Evolutionary conservation across 2,888 invertebrate species (phyloP), one percentile per base, ranked within the genome.

Genomic region (Eilema griseolum): DNA sequence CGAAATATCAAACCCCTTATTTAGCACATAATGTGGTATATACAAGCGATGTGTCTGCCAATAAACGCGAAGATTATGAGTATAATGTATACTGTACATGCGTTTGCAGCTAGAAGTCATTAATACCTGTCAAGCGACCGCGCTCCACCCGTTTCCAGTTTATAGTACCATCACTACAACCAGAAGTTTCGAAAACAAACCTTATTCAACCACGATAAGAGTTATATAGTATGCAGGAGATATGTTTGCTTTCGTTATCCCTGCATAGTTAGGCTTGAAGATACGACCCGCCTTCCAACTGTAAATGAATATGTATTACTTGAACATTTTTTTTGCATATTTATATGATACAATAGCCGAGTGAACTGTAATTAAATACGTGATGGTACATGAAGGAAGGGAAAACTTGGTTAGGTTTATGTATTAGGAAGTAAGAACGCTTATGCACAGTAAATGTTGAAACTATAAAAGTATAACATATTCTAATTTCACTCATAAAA

Each of bases 81-180:
- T 63, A 41, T 33, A 67, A 61, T 70, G 62, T 69, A 73, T 67
- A 68, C 62, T 72, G 66, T 74, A 70, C 75, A 69, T 72, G 66
- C 61, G 14, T 73, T 78, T 75, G 73, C 79, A 66, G 70, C 85
- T 85, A 88, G 83, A 76, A 86, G 86, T 91, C 93, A 93, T 94
- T 94, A 93, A 94, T 94, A 91, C 84, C 89, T 90, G 93, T 92
- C 93, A 88, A 86, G 83, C 71, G 69, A 73, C 74, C 72, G 86
- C 82, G 88, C 93, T 83, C 92, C 94, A 86, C 94, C 94, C 92
- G 89, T 86, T 88, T 90, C 90, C 89, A 28, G n/a, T n/a, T n/a
- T 3, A 89, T 90, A 86, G 88, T 88, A 91, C 90, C 91, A 89
- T 85, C 77, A 78, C 33, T 64, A 71, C 81, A 63, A 79, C 79